Evolutionary conservation across 2,113 vertebrate genomes (phyloP), one percentile per base, ranked within the genome.

Genomic region (Proteles cristata): DNA sequence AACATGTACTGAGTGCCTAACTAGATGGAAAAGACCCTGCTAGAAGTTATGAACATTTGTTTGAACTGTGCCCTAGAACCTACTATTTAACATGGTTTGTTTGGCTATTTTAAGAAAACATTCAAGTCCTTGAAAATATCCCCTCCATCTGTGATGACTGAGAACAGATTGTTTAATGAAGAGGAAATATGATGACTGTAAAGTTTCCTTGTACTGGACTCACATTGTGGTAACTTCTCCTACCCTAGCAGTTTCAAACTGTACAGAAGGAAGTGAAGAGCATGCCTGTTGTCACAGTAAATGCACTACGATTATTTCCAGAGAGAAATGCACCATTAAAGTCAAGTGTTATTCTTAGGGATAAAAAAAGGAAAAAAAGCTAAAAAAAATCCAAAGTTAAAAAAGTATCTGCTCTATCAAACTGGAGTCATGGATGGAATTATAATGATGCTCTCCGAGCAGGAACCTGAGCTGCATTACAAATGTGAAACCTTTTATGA

Each of bases 401-500:
- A 88, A 66, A 93, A 68, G 39, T 87, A 68, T 86, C 55, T 90
- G 25, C 19, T 92, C 83, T 90, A 84, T 96, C 74, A 96, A 88
- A 93, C 80, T 2, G 6, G 58, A 93, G 39, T 39, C 90, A 43
- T 61, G 96, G 48, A 7, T 83, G 12, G 97, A 96, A 97, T 97
- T 71, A 93, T 21, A 94, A 96, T 48, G 76, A 79, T 68, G 71
- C 43, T 83, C 2, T 94, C 80, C 21, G 48, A 93, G 58, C 76
- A 90, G n/a, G 33, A 94, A 48, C 81, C 87, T 94, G 95, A 90
- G 84, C n/a, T 68, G 88, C 84, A 97, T 96, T 43, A 58, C 80
- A 95, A 97, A 96, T 88, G 71, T 81, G 90, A 95, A 96, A 86
- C 97, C 71, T 95, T 97, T 93, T 88, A 93, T 86, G 92, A 97